A percentile compares a stretch with the other conserved stretches of the same genome.
Conservation (phyloP, 2,888 invertebrate species). For the Flexamia atlantica region DNA sequence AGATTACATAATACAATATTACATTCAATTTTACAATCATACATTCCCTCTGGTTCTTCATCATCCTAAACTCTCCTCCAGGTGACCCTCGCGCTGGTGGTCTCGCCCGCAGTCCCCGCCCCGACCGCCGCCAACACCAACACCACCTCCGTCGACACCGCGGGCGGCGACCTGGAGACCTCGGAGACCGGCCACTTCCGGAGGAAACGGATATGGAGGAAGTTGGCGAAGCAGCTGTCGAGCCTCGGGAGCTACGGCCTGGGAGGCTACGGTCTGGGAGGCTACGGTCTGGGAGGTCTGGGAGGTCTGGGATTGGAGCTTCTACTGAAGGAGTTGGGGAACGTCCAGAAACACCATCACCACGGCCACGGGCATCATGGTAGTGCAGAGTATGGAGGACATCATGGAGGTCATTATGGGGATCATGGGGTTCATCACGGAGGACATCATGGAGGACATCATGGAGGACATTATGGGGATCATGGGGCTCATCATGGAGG, state of each 20-base stretch:
- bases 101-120: not conserved
- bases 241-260: slow-evolving; percentile 9
- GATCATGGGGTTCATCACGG: not conserved
- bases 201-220: slow-evolving; percentile 26
- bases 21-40: no score
- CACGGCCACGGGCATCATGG: slow-evolving; percentile 10
- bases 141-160: not conserved
- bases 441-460: not conserved
- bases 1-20: no score
- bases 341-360: not conserved
- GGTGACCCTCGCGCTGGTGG: not conserved
- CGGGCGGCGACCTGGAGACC: slow-evolving; percentile 11
- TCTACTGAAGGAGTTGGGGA: not conserved
- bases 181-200: slow-evolving; percentile 45
- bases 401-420: not conserved
- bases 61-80: not conserved
- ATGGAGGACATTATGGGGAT: not conserved
- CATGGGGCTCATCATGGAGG: not conserved
- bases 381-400: not conserved
- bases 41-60: no score
- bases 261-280: slow-evolving; percentile 10
- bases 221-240: not conserved
- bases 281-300: not conserved
- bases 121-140: not conserved
- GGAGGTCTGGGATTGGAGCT: not conserved